A percentile compares a stretch with the other conserved stretches of the same genome.
Evolutionary conservation across 2,888 invertebrate species (phyloP).

Genomic region (Glyphotaelius pellucidus): DNA sequence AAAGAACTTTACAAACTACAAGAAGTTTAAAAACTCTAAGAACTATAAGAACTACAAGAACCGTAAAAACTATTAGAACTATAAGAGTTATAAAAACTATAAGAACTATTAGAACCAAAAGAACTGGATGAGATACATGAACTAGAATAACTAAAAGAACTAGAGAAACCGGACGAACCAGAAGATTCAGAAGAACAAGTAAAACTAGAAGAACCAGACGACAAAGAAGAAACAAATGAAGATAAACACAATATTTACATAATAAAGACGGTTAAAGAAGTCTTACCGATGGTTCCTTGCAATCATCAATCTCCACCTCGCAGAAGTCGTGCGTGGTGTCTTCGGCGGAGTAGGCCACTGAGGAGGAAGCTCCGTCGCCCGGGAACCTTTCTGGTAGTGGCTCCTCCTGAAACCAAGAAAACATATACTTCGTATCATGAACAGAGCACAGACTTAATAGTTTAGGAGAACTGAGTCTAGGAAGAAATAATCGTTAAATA

Average conservation of each 20-base stretch:
- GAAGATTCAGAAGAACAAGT: not conserved
- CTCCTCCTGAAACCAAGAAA: constrained; percentile 53
- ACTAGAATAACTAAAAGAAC: too few relatives aligned
- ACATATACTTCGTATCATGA: not conserved
- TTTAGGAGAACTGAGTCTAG: not conserved
- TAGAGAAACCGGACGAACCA: too few relatives aligned
- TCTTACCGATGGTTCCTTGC: constrained; percentile 45
- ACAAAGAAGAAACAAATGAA: not conserved
- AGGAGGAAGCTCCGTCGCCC: constrained; percentile 75
- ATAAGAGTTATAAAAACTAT: too few relatives aligned
- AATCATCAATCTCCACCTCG: constrained; percentile 57
- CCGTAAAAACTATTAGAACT: too few relatives aligned
- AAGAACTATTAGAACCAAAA: not conserved
- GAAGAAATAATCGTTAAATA: too few relatives aligned
- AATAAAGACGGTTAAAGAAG: not conserved
- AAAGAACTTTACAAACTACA: too few relatives aligned
- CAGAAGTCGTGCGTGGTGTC: constrained; percentile 56
- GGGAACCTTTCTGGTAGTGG: constrained; percentile 71
- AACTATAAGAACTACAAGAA: too few relatives aligned
- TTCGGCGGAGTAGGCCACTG: constrained; percentile 70
- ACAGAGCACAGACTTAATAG: not conserved
- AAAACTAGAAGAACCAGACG: not conserved
- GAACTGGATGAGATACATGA: not conserved
- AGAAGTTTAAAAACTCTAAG: too few relatives aligned
- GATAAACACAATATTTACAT: too few relatives aligned